Evolutionary conservation across 2,797 vertebrate genomes (phyloP), one percentile per base, ranked within the genome.

Genomic region (Leucoraja ocellata): DNA sequence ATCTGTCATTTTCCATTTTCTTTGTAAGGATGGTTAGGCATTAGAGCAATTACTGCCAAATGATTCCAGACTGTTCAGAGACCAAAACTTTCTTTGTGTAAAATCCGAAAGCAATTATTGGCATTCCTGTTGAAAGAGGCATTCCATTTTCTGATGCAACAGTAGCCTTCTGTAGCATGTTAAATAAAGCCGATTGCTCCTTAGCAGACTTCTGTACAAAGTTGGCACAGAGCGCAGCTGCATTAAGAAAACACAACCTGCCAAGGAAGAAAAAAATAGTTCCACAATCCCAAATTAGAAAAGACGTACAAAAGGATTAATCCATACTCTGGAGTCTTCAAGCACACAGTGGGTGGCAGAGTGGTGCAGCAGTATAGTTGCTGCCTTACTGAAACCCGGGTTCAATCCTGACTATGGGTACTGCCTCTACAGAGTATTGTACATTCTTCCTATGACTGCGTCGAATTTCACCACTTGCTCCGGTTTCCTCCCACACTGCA

Each of bases 71-170:
- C 95, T 94, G 94, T 94, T 95, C 88, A 93, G 95, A 95, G 95
- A 95, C 95, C 94, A 95, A 95, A 95, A 96, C 95, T 94, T 95
- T 95, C 95, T 95, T 95, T 95, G 95, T 95, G 94, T 95, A 93
- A 95, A 95, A 94, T 95, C 95, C 94, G 95, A 96, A 95, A 94
- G 95, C 94, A 96, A 96, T 96, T 96, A 96, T 96, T 96, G 94
- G 95, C 94, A 94, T 94, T 95, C 95, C 94, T 96, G 95, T 95
- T 94, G 95, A 95, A 94, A 95, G 95, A 96, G 95, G 94, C 96
- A 96, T 97, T 96, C 94, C 95, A 95, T 94, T 95, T 96, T 95
- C 95, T 96, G 95, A 96, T 95, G 95, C 95, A 95, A 96, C 95
- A 96, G 96, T 96, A 97, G 96, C 95, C 95, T 95, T 97, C 95